Conservation (phyloP, 2,888 invertebrate species). For the Cyclophora punctaria region DNA sequence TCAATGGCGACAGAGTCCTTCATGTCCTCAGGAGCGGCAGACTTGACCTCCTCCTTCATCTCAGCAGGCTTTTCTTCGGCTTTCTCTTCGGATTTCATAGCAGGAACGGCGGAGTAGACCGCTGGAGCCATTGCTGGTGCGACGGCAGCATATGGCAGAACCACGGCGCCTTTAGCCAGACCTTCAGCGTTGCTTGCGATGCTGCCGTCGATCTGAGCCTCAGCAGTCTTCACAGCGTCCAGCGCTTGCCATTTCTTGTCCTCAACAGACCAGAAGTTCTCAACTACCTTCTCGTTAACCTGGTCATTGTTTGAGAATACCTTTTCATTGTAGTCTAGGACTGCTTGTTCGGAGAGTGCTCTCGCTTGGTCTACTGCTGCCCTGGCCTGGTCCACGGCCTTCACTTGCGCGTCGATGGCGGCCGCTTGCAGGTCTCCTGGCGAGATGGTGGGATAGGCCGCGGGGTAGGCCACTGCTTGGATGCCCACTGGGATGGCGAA, state of each 20-base stretch:
- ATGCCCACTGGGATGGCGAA: slow-evolving; percentile 18
- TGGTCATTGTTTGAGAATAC: slow-evolving; percentile 33
- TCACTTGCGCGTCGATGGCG: slow-evolving; percentile 51
- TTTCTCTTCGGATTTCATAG: slow-evolving; percentile 13
- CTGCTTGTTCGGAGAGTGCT: slow-evolving; percentile 35
- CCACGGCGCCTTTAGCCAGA: slow-evolving; percentile 33
- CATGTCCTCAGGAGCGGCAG: slow-evolving; percentile 12
- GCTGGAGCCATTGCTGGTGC: slow-evolving; percentile 7
- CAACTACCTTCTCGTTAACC: slow-evolving; percentile 38
- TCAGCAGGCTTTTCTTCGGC: slow-evolving; percentile 24
- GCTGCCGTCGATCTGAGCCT: slow-evolving; percentile 49
- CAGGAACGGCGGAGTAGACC: slow-evolving; percentile 7
- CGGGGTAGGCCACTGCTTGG: slow-evolving; percentile 23
- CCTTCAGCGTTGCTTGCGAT: slow-evolving; percentile 37
- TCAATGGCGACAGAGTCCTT: slow-evolving; percentile 17
- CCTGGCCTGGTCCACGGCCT: slow-evolving; percentile 39
- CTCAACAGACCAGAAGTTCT: slow-evolving; percentile 46
- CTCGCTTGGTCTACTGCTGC: slow-evolving; percentile 37
- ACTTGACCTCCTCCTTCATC: slow-evolving; percentile 25
- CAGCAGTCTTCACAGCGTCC: slow-evolving; percentile 47
- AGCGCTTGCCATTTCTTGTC: slow-evolving; percentile 62
- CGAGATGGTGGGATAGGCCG: slow-evolving; percentile 38
- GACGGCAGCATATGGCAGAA: slow-evolving; percentile 15
- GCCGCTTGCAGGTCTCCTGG: slow-evolving; percentile 61
- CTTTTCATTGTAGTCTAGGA: slow-evolving; percentile 39